A percentile compares a stretch with the other conserved stretches of the same genome.
These are phyloP conservation scores for Semaprochilodus insignis DNA, from an alignment of 2,797 vertebrate genomes.

Conservation along the genomic window DNA sequence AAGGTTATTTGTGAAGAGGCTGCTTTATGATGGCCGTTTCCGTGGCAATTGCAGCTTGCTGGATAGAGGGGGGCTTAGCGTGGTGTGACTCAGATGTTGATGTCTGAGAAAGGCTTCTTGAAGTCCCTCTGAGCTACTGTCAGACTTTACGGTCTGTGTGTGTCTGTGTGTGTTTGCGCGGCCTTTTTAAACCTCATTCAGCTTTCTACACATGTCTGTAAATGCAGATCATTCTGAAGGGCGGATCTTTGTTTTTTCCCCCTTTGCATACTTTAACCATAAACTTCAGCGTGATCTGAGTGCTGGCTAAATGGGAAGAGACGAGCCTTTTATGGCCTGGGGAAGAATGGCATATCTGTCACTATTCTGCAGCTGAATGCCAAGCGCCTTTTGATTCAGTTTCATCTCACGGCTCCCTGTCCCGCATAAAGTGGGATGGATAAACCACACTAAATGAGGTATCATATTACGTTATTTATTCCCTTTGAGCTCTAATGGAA, in stretches of 20 bases:
- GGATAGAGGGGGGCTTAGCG: background rate
- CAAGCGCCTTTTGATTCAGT: slow-evolving; percentile 36
- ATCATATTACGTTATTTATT: slow-evolving; percentile 49
- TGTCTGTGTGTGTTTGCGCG: background rate
- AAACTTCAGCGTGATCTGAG: slow-evolving; percentile 40
- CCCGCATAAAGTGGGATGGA: slow-evolving; percentile 15
- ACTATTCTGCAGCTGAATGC: slow-evolving; percentile 10
- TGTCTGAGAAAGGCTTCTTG: background rate
- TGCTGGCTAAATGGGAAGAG: slow-evolving; percentile 27
- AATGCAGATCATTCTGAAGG: slow-evolving; percentile 21
- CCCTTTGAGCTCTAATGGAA: slow-evolving; percentile 61
- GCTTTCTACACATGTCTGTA: background rate
- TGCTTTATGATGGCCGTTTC: background rate
- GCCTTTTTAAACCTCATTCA: background rate
- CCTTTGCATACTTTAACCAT: slow-evolving; percentile 9
- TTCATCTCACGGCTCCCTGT: slow-evolving; percentile 43
- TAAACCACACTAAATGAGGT: slow-evolving; percentile 41
- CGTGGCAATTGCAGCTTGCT: background rate
- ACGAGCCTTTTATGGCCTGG: slow-evolving; percentile 36
- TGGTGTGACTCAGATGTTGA: background rate
- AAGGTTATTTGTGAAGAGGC: slow-evolving; percentile 12
- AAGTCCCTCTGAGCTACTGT: background rate
- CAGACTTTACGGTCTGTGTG: background rate
- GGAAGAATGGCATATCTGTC: slow-evolving; percentile 15
- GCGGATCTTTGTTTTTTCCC: background rate